Evolutionary conservation across 2,888 invertebrate species (phyloP).

Genomic region (Keiferia lycopersicella): DNA sequence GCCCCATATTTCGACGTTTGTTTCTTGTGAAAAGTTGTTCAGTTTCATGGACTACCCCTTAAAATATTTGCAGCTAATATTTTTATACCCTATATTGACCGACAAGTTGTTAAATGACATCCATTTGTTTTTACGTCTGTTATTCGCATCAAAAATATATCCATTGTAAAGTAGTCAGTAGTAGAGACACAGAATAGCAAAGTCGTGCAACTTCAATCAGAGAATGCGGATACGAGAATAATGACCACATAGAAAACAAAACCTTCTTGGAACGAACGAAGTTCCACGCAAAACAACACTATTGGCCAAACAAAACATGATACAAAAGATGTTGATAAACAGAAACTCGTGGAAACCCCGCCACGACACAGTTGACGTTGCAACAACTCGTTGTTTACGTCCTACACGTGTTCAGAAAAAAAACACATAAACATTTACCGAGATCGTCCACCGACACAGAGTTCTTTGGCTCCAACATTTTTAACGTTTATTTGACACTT

Average conservation of each 20-base stretch:
- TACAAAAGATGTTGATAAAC: background rate
- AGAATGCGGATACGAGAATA: background rate
- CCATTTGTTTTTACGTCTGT: too few species aligned
- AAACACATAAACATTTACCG: conserved; percentile 43
- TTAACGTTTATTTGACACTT: conserved; percentile 33
- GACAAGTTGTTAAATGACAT: background rate
- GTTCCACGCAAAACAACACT: background rate
- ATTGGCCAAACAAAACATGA: conserved; percentile 1
- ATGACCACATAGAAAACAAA: background rate
- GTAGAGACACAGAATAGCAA: background rate
- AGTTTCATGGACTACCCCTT: too few species aligned
- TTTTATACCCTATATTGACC: too few species aligned
- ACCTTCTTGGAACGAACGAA: background rate
- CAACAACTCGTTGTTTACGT: too few species aligned
- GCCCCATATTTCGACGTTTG: too few species aligned
- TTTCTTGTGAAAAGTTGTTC: too few species aligned
- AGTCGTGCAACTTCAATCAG: conserved; percentile 1
- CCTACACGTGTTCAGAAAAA: conserved; percentile 26
- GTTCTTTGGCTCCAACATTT: conserved; percentile 52
- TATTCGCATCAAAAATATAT: too few species aligned
- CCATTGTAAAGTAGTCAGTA: too few species aligned
- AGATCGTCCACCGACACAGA: conserved; percentile 49
- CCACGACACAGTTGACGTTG: background rate
- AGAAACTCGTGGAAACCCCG: background rate
- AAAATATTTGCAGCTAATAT: too few species aligned